Base-by-base conservation (phyloP, 1,140 invertebrate genomes). In the Planococcus citri region DNA sequence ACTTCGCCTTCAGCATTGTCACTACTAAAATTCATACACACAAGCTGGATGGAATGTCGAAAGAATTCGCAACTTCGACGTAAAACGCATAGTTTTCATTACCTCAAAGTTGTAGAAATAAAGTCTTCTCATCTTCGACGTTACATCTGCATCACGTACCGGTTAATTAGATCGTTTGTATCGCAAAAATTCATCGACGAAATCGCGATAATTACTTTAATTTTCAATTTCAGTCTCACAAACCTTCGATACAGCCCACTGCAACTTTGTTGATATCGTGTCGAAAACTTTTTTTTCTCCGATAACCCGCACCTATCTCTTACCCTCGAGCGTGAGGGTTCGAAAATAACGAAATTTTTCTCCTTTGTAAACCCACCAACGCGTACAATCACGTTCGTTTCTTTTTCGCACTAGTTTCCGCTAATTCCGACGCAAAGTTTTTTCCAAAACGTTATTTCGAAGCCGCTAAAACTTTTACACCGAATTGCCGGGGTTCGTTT, bases 81-180 rank as follows among this genome's bases (percentile, higher is more conserved):
- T 51, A n/a, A 17, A 9, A 51, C 41, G 17, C 10, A 51, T 51
- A 33, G 29, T 33, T 33, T 33, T 33, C n/a, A 51, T 51, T 51
- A 51, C 41, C 41, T 51, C 41, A 20, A 17, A 51, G 12, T 51
- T 51, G 10, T 17, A n/a, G n/a, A n/a, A 14, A 51, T 51, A 51
- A 33, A 33, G 29, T 33, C 29, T 33, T n/a, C 33, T 8, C 33
- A 37, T 37, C 33, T 37, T 51, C 41, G 17, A 51, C 41, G 29
- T 3, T 33, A 33, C 41, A n/a, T 51, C 41, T 51, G 17, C 17
- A 51, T 51, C 41, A 51, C 41, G 41, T 51, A 51, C 6, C 41
- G 17, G 41, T 51, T 51, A 51, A 51, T 51, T 51, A 51, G n/a
- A 51, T 51, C 41, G 41, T 51, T 51, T 51, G 41, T 51, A 51